Conservation (phyloP, 2,797 vertebrate species). For the Heliangelus exortis region DNA sequence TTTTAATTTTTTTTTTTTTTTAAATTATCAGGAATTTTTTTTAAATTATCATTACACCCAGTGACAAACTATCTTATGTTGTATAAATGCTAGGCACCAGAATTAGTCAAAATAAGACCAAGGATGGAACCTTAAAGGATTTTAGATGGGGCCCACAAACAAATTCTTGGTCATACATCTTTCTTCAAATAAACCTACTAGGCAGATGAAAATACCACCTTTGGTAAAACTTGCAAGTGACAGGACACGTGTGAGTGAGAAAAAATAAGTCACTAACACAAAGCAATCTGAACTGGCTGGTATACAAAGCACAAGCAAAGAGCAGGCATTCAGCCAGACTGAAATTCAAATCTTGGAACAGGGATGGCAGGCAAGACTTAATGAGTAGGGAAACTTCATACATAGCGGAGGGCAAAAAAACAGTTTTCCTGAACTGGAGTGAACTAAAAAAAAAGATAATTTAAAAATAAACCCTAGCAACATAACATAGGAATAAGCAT, state of each 20-base stretch:
- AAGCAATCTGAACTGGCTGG: not conserved
- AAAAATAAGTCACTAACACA: not conserved
- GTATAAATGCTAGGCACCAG: not conserved
- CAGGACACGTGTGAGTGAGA: not conserved
- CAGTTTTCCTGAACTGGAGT: not conserved
- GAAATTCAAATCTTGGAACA: slow-evolving; percentile 1
- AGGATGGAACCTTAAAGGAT: not conserved
- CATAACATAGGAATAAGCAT: not conserved
- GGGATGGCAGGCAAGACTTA: not conserved
- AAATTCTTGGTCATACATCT: not conserved
- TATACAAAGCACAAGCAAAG: not conserved
- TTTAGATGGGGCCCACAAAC: not conserved
- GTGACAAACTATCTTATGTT: not conserved
- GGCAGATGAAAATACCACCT: not conserved
- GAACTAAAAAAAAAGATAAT: not conserved
- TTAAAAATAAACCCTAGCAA: slow-evolving; percentile 19
- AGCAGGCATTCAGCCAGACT: slow-evolving; percentile 1
- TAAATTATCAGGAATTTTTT: no score
- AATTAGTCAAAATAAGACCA: not conserved
- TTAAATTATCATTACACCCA: not conserved
- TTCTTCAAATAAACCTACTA: not conserved
- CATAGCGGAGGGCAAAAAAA: not conserved
- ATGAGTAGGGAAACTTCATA: rapidly evolving
- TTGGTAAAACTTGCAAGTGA: not conserved
- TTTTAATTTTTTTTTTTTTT: no score